A percentile compares a stretch with the other conserved stretches of the same genome.
phyloP scores from a whole-genome alignment of 2,113 vertebrate species.

The Gallinago jamesoni region DNA sequence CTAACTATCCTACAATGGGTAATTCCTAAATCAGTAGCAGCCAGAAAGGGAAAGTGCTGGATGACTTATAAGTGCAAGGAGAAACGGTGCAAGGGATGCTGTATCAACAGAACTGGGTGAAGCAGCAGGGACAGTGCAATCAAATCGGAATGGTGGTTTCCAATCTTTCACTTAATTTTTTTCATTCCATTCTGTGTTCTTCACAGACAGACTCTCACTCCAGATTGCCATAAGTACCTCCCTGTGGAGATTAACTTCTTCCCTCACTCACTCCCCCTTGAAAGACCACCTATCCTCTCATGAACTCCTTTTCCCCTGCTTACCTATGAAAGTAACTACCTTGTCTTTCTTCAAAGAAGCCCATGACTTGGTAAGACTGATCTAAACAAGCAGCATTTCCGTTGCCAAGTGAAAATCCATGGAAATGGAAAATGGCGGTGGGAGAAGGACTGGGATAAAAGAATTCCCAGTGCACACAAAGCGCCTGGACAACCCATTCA shows the following conservation, averaged over 20 bases:
- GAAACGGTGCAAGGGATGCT: neutral
- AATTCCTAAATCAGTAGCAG: neutral
- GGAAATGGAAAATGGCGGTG: neutral
- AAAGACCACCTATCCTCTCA: neutral
- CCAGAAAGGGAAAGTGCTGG: neutral
- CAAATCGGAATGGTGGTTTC: neutral
- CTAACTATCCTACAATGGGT: neutral
- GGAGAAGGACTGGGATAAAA: neutral
- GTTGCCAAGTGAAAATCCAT: neutral
- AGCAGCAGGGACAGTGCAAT: neutral
- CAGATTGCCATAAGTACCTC: neutral
- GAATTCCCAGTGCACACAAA: neutral
- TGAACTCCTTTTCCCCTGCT: neutral
- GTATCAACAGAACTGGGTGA: neutral
- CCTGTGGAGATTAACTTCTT: neutral
- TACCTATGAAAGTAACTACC: neutral
- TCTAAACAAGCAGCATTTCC: neutral
- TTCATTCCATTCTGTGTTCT: neutral
- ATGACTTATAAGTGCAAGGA: neutral
- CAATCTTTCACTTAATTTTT: neutral
- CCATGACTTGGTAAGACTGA: neutral
- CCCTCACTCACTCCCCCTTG: neutral
- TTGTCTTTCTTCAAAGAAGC: neutral
- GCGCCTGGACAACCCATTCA: neutral
- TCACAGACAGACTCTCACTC: neutral